Percentiles rank a stretch among this genome's conserved stretches.
Evolutionary conservation across 2,113 vertebrate species (phyloP).

Genomic region (Poicephalus gulielmi): DNA sequence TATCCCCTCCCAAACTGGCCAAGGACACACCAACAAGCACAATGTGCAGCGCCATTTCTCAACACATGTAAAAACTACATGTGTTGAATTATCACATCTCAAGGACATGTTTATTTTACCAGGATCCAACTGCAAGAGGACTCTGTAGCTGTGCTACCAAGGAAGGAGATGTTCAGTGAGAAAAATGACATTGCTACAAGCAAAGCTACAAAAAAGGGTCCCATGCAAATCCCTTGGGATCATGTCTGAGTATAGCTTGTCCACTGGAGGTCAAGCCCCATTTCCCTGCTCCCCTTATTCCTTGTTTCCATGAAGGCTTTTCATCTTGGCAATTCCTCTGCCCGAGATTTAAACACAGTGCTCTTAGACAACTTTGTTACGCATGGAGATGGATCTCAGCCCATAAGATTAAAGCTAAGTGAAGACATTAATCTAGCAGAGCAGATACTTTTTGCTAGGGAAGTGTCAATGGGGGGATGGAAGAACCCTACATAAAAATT

Average conservation of each 20-base stretch:
- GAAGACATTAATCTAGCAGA: constrained; percentile 4
- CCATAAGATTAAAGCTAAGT: constrained; percentile 3
- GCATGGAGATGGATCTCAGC: not conserved
- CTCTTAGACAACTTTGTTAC: not conserved
- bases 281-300: not conserved
- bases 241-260: not conserved
- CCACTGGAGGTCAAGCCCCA: not conserved
- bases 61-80: not conserved
- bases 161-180: not conserved
- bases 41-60: not conserved
- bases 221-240: not conserved
- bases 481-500: constrained; percentile 45
- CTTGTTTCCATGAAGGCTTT: not conserved
- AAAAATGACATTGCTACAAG: not conserved
- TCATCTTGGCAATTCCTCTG: not conserved
- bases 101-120: not conserved
- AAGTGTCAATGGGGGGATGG: not conserved
- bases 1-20: not conserved
- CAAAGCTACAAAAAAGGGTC: not conserved
- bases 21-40: not conserved
- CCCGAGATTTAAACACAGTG: not conserved
- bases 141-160: not conserved
- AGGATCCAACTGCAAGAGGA: not conserved
- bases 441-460: not conserved
- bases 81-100: not conserved